Evolutionary conservation across 1,140 invertebrate genomes (phyloP).

Genomic region (Drosophila quadrilineata): DNA sequence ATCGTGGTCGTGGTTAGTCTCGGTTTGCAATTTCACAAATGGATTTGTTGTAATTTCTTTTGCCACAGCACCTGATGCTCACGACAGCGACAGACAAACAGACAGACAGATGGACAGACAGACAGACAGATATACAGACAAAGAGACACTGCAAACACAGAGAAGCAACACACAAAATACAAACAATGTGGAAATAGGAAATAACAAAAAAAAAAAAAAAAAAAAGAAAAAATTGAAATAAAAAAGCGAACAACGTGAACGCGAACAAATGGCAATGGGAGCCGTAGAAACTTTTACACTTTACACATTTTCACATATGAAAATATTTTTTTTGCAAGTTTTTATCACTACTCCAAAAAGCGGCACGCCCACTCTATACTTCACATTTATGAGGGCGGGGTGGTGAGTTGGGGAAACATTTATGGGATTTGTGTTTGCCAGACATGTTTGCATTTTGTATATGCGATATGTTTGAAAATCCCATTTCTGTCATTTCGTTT

Average conservation of each 20-base stretch:
- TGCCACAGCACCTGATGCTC: conserved; percentile 76
- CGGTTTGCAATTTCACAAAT: conserved; percentile 78
- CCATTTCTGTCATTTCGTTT: conserved; percentile 43
- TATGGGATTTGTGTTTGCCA: conserved; percentile 79
- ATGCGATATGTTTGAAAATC: conserved; percentile 79
- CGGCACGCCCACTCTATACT: not conserved
- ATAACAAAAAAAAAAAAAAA: too few species aligned
- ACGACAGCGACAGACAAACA: conserved; percentile 48
- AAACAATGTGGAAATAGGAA: conserved; percentile 66
- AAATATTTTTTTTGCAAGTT: conserved; percentile 77
- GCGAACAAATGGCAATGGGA: conserved; percentile 5
- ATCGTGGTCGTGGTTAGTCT: conserved; percentile 57
- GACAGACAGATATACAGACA: conserved; percentile 9
- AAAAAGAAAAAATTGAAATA: too few species aligned
- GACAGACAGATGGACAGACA: conserved; percentile 31
- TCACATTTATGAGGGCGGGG: not conserved
- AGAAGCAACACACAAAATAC: conserved; percentile 30
- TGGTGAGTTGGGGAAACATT: conserved; percentile 52
- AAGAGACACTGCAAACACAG: conserved; percentile 24
- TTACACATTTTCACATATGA: conserved; percentile 79
- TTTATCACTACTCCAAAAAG: conserved; percentile 49
- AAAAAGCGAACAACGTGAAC: conserved; percentile 16
- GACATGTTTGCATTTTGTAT: conserved; percentile 79
- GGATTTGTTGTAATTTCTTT: conserved; percentile 79
- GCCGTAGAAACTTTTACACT: conserved; percentile 66